These are phyloP conservation scores for Idris sp. DNA, from an alignment of 1,140 invertebrate genomes.

Conservation along the genomic window DNA sequence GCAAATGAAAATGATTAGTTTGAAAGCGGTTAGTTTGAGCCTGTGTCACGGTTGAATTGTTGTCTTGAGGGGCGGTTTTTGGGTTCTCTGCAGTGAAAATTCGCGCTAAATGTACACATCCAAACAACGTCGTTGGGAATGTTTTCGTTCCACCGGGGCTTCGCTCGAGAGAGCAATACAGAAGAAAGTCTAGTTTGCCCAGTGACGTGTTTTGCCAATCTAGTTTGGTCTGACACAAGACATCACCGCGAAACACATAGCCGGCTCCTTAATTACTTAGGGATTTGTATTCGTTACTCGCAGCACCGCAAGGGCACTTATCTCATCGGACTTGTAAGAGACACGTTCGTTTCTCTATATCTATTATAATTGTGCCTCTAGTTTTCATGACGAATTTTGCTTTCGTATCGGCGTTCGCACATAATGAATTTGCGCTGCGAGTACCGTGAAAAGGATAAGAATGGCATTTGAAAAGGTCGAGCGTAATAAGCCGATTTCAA, in stretches of 20 bases:
- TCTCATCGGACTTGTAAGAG: constrained; percentile 42
- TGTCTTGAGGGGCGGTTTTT: background rate
- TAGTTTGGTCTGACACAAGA: constrained; percentile 48
- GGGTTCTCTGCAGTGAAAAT: too few species aligned
- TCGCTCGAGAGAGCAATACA: too few species aligned
- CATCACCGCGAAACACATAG: constrained; percentile 60
- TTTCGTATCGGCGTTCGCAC: constrained; percentile 27
- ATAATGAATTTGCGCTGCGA: constrained; percentile 48
- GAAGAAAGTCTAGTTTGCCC: constrained; percentile 49
- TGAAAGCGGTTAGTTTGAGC: constrained; percentile 2
- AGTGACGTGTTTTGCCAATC: constrained; percentile 54
- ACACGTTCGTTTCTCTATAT: constrained; percentile 49
- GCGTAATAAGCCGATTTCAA: constrained; percentile 66
- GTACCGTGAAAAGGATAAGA: constrained; percentile 50
- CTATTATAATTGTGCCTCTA: constrained; percentile 66
- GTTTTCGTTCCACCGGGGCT: constrained; percentile 25
- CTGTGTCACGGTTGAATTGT: constrained; percentile 5
- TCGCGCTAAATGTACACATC: constrained; percentile 21
- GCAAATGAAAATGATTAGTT: constrained; percentile 4
- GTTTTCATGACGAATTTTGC: constrained; percentile 56
- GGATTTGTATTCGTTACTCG: constrained; percentile 72
- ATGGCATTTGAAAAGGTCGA: constrained; percentile 42
- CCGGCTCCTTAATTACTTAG: constrained; percentile 72
- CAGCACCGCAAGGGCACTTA: constrained; percentile 66
- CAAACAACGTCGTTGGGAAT: constrained; percentile 31